A percentile compares a stretch with the other conserved stretches of the same genome.
These are phyloP conservation scores for Danio jaintianensis DNA, from an alignment of 2,797 vertebrate species.

Conservation along the genomic window DNA sequence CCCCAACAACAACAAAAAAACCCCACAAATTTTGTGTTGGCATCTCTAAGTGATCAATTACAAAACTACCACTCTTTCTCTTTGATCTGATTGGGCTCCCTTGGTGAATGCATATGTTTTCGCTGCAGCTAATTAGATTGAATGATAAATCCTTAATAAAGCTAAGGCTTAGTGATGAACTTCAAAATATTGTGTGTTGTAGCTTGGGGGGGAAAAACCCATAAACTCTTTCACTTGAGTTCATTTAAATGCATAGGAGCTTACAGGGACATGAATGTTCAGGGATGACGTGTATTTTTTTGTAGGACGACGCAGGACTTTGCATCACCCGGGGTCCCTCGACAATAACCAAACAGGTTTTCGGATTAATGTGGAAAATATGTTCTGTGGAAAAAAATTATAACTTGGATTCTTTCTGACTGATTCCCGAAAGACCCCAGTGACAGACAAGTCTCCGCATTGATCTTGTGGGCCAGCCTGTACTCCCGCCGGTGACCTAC, in stretches of 20 bases:
- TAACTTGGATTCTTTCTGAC: too few relatives aligned
- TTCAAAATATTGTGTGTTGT: slow-evolving; percentile 16
- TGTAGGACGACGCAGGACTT: not conserved
- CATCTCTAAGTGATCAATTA: slow-evolving; percentile 2
- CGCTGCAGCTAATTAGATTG: slow-evolving; percentile 11
- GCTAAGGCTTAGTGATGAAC: slow-evolving; percentile 16
- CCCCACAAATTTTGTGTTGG: not conserved
- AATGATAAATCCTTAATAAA: slow-evolving; percentile 18
- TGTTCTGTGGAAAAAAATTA: too few relatives aligned
- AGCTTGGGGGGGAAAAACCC: slow-evolving; percentile 4
- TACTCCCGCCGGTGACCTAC: too few relatives aligned
- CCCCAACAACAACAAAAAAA: not conserved
- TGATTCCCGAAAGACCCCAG: too few relatives aligned
- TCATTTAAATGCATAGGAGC: slow-evolving; percentile 4
- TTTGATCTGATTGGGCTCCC: slow-evolving; percentile 1
- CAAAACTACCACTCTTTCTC: not conserved
- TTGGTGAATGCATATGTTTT: slow-evolving; percentile 21
- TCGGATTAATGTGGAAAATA: not conserved
- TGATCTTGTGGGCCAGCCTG: too few relatives aligned
- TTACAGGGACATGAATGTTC: not conserved
- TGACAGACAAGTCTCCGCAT: too few relatives aligned
- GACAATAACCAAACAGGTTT: not conserved
- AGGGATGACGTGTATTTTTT: not conserved
- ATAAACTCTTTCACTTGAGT: not conserved
- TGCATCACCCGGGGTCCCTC: not conserved